Evolutionary conservation across 2,797 vertebrate genomes (phyloP).

Genomic region (Chelonia mydas): DNA sequence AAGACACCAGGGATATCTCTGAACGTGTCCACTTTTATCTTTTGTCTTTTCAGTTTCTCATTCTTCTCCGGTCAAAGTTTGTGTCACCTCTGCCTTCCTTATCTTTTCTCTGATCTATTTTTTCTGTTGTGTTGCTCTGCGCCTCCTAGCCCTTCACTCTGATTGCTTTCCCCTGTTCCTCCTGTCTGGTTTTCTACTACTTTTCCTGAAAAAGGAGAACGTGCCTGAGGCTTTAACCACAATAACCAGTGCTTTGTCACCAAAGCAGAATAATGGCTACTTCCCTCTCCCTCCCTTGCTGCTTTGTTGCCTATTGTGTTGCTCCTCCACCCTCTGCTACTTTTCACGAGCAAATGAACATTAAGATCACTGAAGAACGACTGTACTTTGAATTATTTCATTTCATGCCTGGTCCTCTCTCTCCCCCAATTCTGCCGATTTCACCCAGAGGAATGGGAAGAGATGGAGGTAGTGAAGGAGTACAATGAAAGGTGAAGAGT

Average conservation of each 20-base stretch:
- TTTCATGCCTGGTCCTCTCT: neutral
- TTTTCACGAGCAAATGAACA: neutral
- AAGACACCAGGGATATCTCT: too few relatives aligned
- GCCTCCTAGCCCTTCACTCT: neutral
- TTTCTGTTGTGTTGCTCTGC: neutral
- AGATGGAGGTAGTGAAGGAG: neutral
- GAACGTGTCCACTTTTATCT: neutral
- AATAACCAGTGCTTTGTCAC: neutral
- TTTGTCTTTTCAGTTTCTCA: neutral
- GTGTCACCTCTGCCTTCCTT: neutral
- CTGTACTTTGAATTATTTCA: neutral
- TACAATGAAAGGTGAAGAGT: neutral
- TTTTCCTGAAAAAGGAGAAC: neutral
- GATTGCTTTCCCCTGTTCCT: neutral
- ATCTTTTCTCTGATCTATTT: neutral
- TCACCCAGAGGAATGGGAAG: neutral
- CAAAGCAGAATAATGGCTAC: neutral
- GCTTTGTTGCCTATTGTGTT: neutral
- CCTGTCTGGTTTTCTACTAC: neutral
- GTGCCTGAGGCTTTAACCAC: neutral
- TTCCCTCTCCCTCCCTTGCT: neutral
- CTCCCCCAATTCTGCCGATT: neutral
- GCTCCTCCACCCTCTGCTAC: neutral
- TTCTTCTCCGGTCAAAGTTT: neutral
- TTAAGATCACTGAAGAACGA: neutral